Base-by-base conservation (phyloP, 35 echinoderm and acorn worm genomes). In the Heliocidaris tuberculata region DNA sequence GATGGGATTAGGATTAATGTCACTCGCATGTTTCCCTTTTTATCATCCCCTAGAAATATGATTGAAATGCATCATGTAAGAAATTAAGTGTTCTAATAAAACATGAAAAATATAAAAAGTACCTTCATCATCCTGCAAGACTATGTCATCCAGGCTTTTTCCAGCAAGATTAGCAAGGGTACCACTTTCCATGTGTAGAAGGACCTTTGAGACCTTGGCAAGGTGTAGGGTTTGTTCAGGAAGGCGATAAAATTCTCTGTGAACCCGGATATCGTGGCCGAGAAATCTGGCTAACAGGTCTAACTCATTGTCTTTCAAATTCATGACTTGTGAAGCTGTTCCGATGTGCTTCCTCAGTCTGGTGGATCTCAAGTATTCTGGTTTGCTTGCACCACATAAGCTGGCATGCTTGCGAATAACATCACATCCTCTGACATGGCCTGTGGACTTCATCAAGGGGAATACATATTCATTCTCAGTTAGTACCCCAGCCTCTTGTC, bases 211-310 rank as follows among this genome's bases (percentile, higher is more conserved):
- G 2, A 98, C 93, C 49, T 98, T 98, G 13, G 93, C 93, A 19
- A 96, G 32, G n/a, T 96, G 97, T 19, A 95, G 47, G 9, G 95
- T 92, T 12, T 92, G 48, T 59, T 96, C 86, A 29, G 95, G 97
- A 2, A 98, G 50, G 7, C 97, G 17, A 47, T 96, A 98, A 70
- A 94, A 98, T 32, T 98, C 94, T 17, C 97, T 30, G 59, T 97
- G 95, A 5, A 94, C 86, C 29, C 93, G n/a, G 15, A 98, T 95
- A 60, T 98, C 94, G 60, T 98, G 97, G 15, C 97, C 97, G 0
- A 98, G 35, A 49, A 96, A 98, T 24, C 88, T 86, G 5, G 97
- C 95, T 7, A 98, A 52, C 16, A 96, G 88, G 47, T 96, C 95
- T 24, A 97, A 71, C 85, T 97, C 97, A 86, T 97, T 49, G 48